A percentile compares a stretch with the other conserved stretches of the same genome.
phyloP scores from a whole-genome alignment of 2,888 invertebrate species.

The Teinopalpus imperialis region DNA sequence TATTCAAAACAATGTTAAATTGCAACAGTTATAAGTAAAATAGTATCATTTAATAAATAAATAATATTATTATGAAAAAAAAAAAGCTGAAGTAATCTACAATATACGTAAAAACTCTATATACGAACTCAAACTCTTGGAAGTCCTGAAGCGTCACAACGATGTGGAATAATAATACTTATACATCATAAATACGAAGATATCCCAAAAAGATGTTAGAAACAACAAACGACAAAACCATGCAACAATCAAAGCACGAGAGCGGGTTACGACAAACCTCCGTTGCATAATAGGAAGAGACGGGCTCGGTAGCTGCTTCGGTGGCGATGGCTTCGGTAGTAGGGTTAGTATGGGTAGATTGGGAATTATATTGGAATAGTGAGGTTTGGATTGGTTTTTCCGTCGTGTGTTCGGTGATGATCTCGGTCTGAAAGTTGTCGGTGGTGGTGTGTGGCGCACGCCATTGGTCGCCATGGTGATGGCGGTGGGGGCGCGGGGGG shows the following conservation, averaged over 20 bases:
- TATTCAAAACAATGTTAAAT: too few relatives aligned
- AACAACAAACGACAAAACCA: constrained; percentile 32
- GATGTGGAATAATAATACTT: constrained; percentile 6
- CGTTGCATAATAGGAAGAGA: constrained; percentile 70
- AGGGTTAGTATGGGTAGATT: constrained; percentile 23
- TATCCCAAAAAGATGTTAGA: constrained; percentile 22
- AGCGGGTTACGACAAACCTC: constrained; percentile 77
- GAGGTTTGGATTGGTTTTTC: constrained; percentile 24
- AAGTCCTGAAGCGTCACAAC: constrained; percentile 13
- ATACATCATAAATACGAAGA: constrained; percentile 21
- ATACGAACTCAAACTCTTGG: too few relatives aligned
- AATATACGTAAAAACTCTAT: too few relatives aligned
- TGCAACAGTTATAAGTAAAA: not conserved
- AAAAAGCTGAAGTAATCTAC: too few relatives aligned
- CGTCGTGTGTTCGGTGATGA: constrained; percentile 30
- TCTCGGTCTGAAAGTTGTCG: constrained; percentile 75
- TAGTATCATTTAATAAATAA: not conserved
- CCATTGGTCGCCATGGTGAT: constrained; percentile 67
- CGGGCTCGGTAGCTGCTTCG: constrained; percentile 62
- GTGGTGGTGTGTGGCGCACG: constrained; percentile 64
- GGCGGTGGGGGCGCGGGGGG: constrained; percentile 68
- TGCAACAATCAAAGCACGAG: constrained; percentile 38
- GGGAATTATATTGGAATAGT: constrained; percentile 28
- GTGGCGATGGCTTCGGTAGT: constrained; percentile 40
- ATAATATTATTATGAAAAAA: not conserved